Base-by-base conservation (phyloP, 2,797 vertebrate species). In the Ptychadena robeensis region DNA sequence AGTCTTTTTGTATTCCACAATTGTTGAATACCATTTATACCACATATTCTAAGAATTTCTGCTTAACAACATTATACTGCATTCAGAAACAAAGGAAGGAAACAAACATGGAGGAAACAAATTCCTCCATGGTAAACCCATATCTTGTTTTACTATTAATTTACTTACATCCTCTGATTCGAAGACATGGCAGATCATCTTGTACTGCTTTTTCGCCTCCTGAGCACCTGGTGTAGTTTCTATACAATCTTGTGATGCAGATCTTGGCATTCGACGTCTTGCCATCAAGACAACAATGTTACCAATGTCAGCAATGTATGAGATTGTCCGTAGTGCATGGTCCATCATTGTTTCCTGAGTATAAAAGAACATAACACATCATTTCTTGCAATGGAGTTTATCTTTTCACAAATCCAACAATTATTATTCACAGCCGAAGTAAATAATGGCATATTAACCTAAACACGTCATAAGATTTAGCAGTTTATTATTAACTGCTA, bases 151-250 rank as follows among this genome's bases (percentile, higher is more conserved):
- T 61, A 27, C 59, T 28, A 61, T 1, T 61, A 61, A 25, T 61
- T 9, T 31, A 82, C 98, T 97, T 91, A 99, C 98, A 64, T 99
- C 98, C 88, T 99, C 98, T 0, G 98, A 99, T 87, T 99, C 98
- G 25, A 99, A 99, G 89, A 99, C 98, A 0, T 99, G 98, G 90
- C 98, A 99, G 85, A 99, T 97, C 98, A 99, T 99, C 92, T 99
- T 99, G 91, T 99, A 99, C 89, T 99, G 98, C 86, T 98, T 99
- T 94, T 96, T 97, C 28, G 94, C 96, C 88, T 99, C 98, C 0
- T 95, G 95, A 0, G 95, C 96, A 0, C 97, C 98, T 0, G 98
- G 97, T 0, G 97, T 99, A n/a, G 96, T 98, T 88, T 99, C 98
- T 0, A 99, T 98, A 80, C 98, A 99, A 91, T 99, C 98, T 90